Conservation (phyloP, 2,797 vertebrate genomes). For the Oceanodroma leucorhoa region DNA sequence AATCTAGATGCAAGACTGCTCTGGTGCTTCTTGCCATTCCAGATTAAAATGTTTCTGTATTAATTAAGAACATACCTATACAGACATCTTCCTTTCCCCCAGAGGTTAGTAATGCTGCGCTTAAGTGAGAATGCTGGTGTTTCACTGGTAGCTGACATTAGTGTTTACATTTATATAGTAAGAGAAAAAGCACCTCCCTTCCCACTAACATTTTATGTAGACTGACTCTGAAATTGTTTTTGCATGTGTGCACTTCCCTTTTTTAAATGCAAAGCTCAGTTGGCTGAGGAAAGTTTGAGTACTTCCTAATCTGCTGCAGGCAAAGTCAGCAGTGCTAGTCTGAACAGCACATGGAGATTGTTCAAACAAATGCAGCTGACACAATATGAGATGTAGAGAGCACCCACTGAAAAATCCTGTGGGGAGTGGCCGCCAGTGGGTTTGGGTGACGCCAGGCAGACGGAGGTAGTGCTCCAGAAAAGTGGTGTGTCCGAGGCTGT, state of each 20-base stretch:
- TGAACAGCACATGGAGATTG: neutral
- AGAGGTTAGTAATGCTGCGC: neutral
- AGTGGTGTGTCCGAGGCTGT: neutral
- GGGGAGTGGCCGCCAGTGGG: neutral
- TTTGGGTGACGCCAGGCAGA: neutral
- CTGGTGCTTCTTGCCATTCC: neutral
- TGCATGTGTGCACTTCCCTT: neutral
- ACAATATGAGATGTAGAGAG: neutral
- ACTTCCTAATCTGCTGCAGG: neutral
- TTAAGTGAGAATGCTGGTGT: neutral
- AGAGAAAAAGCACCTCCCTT: neutral
- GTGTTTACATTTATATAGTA: neutral
- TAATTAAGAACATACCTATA: neutral
- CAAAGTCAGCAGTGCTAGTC: neutral
- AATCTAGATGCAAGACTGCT: neutral
- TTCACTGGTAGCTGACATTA: neutral
- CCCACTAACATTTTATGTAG: neutral
- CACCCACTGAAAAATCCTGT: neutral
- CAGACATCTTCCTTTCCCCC: neutral
- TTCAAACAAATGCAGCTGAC: neutral
- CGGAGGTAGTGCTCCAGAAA: neutral
- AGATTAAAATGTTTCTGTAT: neutral
- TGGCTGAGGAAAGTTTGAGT: neutral
- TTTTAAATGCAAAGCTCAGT: neutral
- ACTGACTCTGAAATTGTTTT: neutral